A percentile compares a stretch with the other conserved stretches of the same genome.
These are phyloP conservation scores for Crypturellus tataupa DNA, from an alignment of 2,797 vertebrate species.

Conservation along the genomic window DNA sequence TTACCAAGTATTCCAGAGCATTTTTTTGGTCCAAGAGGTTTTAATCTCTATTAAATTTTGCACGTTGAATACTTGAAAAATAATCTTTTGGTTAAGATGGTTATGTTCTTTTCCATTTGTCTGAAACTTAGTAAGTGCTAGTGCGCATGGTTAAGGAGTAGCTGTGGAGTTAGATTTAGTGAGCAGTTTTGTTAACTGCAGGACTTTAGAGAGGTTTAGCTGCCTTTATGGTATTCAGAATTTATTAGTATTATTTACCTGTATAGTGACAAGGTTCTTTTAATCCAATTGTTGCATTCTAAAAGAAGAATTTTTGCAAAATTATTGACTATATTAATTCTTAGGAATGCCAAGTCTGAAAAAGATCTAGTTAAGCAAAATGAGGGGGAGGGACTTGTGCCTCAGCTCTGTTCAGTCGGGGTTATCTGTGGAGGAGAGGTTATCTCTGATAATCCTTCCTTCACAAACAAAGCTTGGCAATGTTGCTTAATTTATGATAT, in stretches of 20 bases:
- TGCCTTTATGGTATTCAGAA: background rate
- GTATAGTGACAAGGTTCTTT: background rate
- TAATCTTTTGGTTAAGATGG: background rate
- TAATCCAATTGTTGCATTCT: background rate
- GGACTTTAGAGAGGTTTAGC: background rate
- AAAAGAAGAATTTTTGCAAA: background rate
- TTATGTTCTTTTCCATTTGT: background rate
- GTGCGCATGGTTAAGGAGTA: rapidly evolving
- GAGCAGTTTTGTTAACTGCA: background rate
- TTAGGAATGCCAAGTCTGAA: background rate
- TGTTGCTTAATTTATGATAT: conserved; percentile 45
- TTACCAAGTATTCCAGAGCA: conserved; percentile 27
- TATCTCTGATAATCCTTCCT: conserved; percentile 65
- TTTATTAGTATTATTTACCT: background rate
- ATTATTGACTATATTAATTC: background rate
- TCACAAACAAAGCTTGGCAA: conserved; percentile 47
- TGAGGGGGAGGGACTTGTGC: conserved; percentile 28
- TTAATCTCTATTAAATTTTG: background rate
- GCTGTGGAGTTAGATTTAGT: background rate
- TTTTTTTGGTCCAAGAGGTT: too few species aligned
- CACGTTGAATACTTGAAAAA: background rate
- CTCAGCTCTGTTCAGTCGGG: conserved; percentile 26
- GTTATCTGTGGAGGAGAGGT: conserved; percentile 66
- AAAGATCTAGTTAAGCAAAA: conserved; percentile 34
- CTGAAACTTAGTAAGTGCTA: background rate